Conservation (phyloP, 2,888 invertebrate species). For the Dasypogon diadema region DNA sequence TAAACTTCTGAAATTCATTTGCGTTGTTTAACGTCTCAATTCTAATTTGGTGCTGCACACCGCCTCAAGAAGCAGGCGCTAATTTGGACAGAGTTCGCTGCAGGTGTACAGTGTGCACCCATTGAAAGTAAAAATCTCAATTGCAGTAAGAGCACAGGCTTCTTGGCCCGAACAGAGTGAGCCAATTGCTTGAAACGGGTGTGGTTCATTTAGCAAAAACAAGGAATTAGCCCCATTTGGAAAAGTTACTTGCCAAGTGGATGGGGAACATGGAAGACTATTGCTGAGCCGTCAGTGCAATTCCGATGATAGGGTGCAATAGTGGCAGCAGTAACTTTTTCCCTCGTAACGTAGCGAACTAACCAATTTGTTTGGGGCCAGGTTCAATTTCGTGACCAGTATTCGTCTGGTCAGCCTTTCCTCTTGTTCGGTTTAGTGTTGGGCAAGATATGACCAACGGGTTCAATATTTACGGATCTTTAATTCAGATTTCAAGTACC, state of each 20-base stretch:
- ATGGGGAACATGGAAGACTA: not conserved
- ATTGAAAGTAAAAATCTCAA: not conserved
- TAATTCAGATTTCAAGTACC: constrained; percentile 19
- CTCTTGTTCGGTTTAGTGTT: constrained; percentile 1
- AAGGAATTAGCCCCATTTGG: constrained; percentile 19
- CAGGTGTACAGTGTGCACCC: not conserved
- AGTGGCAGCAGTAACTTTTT: not conserved
- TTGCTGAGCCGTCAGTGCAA: not conserved
- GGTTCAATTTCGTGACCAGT: not conserved
- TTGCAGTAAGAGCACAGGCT: not conserved
- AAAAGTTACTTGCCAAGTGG: not conserved
- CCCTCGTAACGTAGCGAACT: not conserved
- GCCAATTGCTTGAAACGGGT: constrained; percentile 22
- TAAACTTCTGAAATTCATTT: not conserved
- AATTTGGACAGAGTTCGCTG: not conserved
- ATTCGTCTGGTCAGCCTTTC: no score
- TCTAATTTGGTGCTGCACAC: not conserved
- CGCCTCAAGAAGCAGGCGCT: not conserved
- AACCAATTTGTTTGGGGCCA: not conserved
- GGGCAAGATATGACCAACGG: constrained; percentile 16
- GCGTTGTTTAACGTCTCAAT: no score
- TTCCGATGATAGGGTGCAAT: not conserved
- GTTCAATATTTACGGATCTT: constrained; percentile 17
- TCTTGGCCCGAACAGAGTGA: not conserved
- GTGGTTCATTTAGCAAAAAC: constrained; percentile 29